Conservation (phyloP, 2,113 vertebrate species). For the Muntiacus reevesi region DNA sequence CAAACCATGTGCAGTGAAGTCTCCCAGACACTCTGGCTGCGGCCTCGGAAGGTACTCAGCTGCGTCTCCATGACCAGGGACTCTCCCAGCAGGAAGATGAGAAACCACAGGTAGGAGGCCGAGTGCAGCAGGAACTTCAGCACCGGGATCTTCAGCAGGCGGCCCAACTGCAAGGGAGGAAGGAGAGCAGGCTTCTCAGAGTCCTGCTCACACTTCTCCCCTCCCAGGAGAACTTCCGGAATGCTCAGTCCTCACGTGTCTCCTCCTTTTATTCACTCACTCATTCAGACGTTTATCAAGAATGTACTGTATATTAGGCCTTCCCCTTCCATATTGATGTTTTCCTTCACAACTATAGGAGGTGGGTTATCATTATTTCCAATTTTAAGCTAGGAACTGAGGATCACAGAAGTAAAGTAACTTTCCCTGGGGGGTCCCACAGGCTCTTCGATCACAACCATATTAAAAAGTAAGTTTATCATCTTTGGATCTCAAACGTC, state of each 20-base stretch:
- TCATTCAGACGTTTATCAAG: background rate
- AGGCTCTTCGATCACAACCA: background rate
- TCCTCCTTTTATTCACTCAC: background rate
- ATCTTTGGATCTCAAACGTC: background rate
- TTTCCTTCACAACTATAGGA: background rate
- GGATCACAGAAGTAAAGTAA: background rate
- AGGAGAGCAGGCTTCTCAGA: background rate
- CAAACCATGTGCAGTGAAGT: conserved; percentile 93
- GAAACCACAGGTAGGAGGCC: conserved; percentile 93
- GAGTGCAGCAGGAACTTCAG: conserved; percentile 93
- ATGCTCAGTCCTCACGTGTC: background rate
- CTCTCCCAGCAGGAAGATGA: conserved; percentile 89
- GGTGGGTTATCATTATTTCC: background rate
- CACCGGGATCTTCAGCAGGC: conserved; percentile 86
- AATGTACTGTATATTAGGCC: background rate
- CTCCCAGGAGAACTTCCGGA: background rate
- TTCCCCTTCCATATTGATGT: background rate
- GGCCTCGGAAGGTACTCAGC: conserved; percentile 81
- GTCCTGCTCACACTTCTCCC: background rate
- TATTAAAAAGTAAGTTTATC: background rate
- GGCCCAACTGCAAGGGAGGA: conserved; percentile 80
- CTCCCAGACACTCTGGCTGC: conserved; percentile 86
- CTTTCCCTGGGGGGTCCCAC: background rate
- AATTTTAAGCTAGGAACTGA: background rate
- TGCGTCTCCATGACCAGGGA: conserved; percentile 89